A percentile compares a stretch with the other conserved stretches of the same genome.
phyloP scores from a whole-genome alignment of 2,888 invertebrate species.

The Lasioglossum lativentre region DNA sequence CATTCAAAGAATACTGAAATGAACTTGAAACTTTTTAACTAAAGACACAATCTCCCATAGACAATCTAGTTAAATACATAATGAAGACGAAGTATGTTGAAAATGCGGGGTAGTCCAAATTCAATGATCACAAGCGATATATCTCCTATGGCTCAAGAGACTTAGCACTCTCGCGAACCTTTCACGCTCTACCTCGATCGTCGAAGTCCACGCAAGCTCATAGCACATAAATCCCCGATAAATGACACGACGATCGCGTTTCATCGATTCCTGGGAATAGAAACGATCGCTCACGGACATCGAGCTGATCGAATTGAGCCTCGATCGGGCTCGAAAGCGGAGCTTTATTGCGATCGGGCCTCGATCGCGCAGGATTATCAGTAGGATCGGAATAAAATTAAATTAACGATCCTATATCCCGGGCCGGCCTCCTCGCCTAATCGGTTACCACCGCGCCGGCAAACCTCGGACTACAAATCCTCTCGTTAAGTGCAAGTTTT shows the following conservation, averaged over 20 bases:
- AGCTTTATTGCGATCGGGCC: background rate
- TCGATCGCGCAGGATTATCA: background rate
- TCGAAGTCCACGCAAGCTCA: background rate
- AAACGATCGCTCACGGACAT: background rate
- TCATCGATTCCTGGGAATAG: background rate
- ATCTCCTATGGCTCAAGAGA: background rate
- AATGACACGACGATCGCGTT: background rate
- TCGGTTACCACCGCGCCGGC: background rate
- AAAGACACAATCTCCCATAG: no score
- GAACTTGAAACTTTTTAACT: no score
- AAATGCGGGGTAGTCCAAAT: background rate
- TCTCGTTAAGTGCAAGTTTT: constrained; percentile 21
- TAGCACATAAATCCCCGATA: background rate
- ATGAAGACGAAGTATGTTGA: background rate
- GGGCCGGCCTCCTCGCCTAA: background rate
- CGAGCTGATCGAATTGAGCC: background rate
- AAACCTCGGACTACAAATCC: background rate
- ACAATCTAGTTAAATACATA: no score
- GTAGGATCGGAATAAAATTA: constrained; percentile 2
- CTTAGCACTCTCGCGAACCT: background rate
- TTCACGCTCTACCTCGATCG: background rate
- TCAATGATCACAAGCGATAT: background rate
- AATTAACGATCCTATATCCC: background rate
- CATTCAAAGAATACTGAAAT: no score
- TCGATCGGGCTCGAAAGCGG: background rate